These are phyloP conservation scores for Globodera rostochiensis DNA, from an alignment of 1,140 invertebrate genomes.

Conservation along the genomic window DNA sequence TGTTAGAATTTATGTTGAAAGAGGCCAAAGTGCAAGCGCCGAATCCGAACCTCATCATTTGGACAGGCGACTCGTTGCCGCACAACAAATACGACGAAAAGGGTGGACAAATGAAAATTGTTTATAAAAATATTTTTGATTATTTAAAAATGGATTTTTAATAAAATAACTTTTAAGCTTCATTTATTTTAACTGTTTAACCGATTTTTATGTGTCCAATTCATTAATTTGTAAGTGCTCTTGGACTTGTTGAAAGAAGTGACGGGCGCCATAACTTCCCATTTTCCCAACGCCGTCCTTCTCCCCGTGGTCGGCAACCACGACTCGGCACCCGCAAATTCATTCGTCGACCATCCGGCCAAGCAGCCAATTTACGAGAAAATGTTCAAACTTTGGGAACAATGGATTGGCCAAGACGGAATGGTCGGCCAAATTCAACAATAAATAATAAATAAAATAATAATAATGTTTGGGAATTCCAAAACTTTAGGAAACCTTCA, in stretches of 20 bases:
- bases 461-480: no score
- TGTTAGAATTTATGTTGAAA: constrained; percentile 44
- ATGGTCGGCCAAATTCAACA: constrained; percentile 35
- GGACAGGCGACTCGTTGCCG: constrained; percentile 62
- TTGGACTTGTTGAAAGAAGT: constrained; percentile 44
- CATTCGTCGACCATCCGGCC: constrained; percentile 47
- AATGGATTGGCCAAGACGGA: constrained; percentile 46
- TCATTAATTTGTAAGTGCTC: constrained; percentile 44
- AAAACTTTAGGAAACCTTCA: constrained; percentile 52
- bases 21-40: constrained; percentile 40
- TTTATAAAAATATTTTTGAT: no score
- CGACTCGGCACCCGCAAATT: constrained; percentile 56
- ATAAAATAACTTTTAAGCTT: no score
- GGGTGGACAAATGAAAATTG: constrained; percentile 27
- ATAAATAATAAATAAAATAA: no score
- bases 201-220: not conserved
- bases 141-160: no score
- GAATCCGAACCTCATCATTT: constrained; percentile 54
- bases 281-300: constrained; percentile 43
- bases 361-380: constrained; percentile 40
- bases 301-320: constrained; percentile 60
- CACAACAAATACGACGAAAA: constrained; percentile 53
- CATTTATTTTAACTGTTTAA: no score
- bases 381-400: constrained; percentile 52
- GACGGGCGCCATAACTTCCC: constrained; percentile 29